Evolutionary conservation across 2,113 vertebrate species (phyloP), one percentile per base, ranked within the genome.

Genomic region (Sialia sialis): DNA sequence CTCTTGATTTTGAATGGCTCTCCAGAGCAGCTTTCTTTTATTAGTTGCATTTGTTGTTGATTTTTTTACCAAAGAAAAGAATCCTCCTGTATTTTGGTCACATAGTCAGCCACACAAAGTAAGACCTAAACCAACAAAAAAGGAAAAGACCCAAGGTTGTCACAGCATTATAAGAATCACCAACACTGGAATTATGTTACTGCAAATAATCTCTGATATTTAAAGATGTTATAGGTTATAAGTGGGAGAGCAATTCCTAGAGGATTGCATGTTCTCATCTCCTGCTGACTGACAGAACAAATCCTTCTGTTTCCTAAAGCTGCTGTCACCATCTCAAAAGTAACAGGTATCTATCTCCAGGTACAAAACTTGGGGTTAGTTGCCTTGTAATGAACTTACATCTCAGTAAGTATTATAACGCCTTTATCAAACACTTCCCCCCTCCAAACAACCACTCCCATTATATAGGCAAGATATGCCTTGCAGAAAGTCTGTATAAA

Each of bases 331-430:
- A 18, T 13, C 70, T 84, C 55, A 58, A 78, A 66, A 81, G 55
- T 18, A 43, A 29, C 16, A 81, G 52, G 30, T 12, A 48, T 9
- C 36, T 64, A 23, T 54, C 20, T 70, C 49, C 64, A 77, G 34
- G 39, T 49, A 34, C 0, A 2, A 55, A 27, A 51, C 6, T 20
- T 11, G 2, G 9, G 13, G 15, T 8, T 29, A 29, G 4, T 38
- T 30, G 3, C 4, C 13, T 75, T 78, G 55, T 39, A 43, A 81
- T 66, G 10, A 64, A 59, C 2, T 83, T 55, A 12, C 9, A 8
- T 4, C 30, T 26, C 55, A 52, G 15, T 58, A n/a, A 67, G 36
- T 5, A 48, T 60, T 55, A 36, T 13, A 68, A 51, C 7, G 7
- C 17, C 34, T 84, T 80, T 18, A 74, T 23, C 25, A 73, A 88